phyloP scores from a whole-genome alignment of 2,888 invertebrate species.

The Acanthopleura granulata region DNA sequence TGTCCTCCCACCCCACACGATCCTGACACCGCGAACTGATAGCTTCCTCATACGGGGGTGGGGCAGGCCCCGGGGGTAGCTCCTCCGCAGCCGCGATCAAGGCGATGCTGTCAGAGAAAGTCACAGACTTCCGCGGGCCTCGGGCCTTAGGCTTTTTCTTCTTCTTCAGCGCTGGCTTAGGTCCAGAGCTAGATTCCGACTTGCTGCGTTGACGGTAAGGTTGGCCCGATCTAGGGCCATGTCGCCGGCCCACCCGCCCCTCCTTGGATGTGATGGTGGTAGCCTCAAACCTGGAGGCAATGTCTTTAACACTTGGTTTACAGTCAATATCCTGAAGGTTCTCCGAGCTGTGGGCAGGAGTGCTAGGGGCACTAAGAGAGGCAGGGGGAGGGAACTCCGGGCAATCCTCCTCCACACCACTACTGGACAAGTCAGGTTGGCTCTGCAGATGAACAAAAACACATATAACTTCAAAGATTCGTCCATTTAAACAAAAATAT shows the following conservation, averaged over 20 bases:
- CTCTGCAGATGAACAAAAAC: conserved; percentile 31
- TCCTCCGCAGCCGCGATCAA: conserved; percentile 93
- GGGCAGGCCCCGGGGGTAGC: conserved; percentile 35
- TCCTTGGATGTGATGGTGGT: conserved; percentile 15
- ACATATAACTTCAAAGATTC: not conserved
- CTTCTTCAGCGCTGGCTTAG: conserved; percentile 58
- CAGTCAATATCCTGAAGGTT: conserved; percentile 18
- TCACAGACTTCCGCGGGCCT: conserved; percentile 81
- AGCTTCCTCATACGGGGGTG: conserved; percentile 23
- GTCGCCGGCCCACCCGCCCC: conserved; percentile 18
- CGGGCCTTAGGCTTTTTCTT: conserved; percentile 42
- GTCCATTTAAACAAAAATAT: too few relatives aligned
- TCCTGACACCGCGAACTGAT: conserved; percentile 12
- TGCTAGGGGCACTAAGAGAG: conserved; percentile 3
- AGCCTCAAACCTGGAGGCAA: conserved; percentile 56
- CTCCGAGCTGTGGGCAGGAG: conserved; percentile 3
- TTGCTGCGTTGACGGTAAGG: conserved; percentile 50
- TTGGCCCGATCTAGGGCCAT: conserved; percentile 14
- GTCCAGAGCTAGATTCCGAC: conserved; percentile 55
- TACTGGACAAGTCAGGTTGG: conserved; percentile 38
- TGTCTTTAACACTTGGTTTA: conserved; percentile 47
- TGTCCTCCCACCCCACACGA: conserved; percentile 24
- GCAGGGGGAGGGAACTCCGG: conserved; percentile 26
- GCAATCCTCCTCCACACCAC: conserved; percentile 25
- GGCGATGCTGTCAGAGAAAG: conserved; percentile 94